phyloP scores from a whole-genome alignment of 2,797 vertebrate genomes.

The Bufotes viridis region DNA sequence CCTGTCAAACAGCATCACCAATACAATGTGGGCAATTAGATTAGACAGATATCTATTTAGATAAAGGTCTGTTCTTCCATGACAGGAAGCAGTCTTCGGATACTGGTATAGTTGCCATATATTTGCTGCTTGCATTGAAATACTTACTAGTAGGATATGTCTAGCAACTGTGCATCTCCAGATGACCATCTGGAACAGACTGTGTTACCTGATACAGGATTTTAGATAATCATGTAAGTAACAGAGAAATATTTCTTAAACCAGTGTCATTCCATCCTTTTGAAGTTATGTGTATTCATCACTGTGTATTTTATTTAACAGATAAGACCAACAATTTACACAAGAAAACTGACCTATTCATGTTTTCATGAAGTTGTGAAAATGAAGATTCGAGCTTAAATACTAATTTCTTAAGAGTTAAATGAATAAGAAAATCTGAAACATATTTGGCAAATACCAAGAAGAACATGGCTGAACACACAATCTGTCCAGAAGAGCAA shows the following conservation, averaged over 20 bases:
- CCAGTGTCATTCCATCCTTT: background rate
- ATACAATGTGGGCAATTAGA: no score
- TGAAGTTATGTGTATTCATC: background rate
- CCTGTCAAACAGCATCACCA: no score
- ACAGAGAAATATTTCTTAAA: background rate
- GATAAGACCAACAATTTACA: background rate
- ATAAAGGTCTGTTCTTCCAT: no score
- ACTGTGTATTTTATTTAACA: slow-evolving; percentile 10
- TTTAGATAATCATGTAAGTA: background rate
- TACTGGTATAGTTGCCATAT: no score
- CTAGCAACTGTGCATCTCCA: background rate
- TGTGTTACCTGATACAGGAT: background rate
- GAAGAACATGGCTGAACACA: background rate
- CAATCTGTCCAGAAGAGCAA: background rate
- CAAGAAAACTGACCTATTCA: background rate
- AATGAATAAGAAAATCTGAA: background rate
- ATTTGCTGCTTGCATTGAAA: no score
- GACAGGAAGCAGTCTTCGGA: no score
- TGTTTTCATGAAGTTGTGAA: background rate
- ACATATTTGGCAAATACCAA: background rate
- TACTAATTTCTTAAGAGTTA: background rate
- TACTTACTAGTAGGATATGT: background rate
- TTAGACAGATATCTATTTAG: no score
- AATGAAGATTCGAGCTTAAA: background rate
- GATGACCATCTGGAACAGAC: background rate